Conservation (phyloP, 2,797 vertebrate species). For the Cirrhinus mrigala region DNA sequence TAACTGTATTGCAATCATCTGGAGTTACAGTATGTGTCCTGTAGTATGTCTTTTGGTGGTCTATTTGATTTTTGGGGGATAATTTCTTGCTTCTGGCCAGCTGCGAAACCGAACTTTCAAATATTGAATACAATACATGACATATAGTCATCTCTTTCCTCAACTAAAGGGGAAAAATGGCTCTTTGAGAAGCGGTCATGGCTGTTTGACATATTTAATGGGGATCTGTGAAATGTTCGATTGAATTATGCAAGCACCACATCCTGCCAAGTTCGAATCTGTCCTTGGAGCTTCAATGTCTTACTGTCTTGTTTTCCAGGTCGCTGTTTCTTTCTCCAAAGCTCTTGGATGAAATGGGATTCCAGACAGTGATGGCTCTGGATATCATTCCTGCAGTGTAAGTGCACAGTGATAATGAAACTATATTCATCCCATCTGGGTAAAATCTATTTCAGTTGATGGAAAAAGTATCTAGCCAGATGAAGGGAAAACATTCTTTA, state of each 20-base stretch:
- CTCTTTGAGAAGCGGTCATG: conserved; percentile 37
- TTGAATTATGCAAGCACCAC: conserved; percentile 38
- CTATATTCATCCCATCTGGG: conserved; percentile 52
- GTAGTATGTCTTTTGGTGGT: conserved; percentile 6
- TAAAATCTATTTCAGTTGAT: conserved; percentile 52
- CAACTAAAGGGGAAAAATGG: not conserved
- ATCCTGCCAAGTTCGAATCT: conserved; percentile 35
- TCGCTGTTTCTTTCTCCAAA: conserved; percentile 6
- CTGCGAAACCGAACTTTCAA: not conserved
- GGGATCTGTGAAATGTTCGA: conserved; percentile 34
- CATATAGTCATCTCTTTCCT: conserved; percentile 13
- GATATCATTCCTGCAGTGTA: conserved; percentile 18
- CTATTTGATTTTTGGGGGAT: not conserved
- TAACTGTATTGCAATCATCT: conserved; percentile 19
- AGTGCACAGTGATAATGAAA: conserved; percentile 31
- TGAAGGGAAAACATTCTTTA: conserved; percentile 56
- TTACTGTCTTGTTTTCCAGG: conserved; percentile 6
- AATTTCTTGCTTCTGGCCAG: not conserved
- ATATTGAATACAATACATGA: not conserved
- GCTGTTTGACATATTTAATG: conserved; percentile 32
- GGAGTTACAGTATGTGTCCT: conserved; percentile 5
- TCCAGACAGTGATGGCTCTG: conserved; percentile 41
- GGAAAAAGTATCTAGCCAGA: conserved; percentile 55
- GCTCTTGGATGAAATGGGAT: conserved; percentile 16
- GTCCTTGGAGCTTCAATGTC: conserved; percentile 33